Evolutionary conservation across 1,140 invertebrate species (phyloP), one percentile per base, ranked within the genome.

Genomic region (Eupristina koningsbergeri): DNA sequence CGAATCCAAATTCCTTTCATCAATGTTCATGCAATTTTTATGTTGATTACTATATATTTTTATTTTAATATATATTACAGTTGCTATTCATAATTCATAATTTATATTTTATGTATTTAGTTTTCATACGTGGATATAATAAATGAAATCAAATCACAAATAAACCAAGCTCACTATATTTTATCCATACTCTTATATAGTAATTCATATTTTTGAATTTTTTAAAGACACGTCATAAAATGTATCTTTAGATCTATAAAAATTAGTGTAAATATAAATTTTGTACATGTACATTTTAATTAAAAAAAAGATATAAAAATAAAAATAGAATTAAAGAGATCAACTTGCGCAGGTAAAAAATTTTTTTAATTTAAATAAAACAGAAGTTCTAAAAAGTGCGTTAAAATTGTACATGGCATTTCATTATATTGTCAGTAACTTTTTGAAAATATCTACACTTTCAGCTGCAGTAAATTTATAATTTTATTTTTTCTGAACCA

Each of bases 391-490:
- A 58, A 47, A 64, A 26, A 31, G 67, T 58, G 39, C 34, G 34
- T 34, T 50, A 31, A 67, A 71, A 41, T 71, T 71, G 67, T 71
- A 39, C 1, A 17, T 31, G 67, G 39, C 22, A 61, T 41, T 45
- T 63, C 63, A 29, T 41, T 61, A 64, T 39, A 47, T 61, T 13
- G n/a, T n/a, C n/a, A n/a, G n/a, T n/a, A n/a, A n/a, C n/a, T n/a
- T n/a, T n/a, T n/a, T n/a, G n/a, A n/a, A 53, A 39, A 39, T 34
- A 78, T n/a, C 17, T 64, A 61, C 64, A 64, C 80, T 63, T 75
- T 63, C 71, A 75, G 73, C 71, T 75, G 71, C 75, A 81, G 31
- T 63, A 17, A 75, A 41, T 53, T 58, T 34, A 64, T 74, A 75
- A 63, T 26, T 61, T 75, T 61, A 31, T 63, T 45, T 22, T 61